These are phyloP conservation scores for Sterna hirundo DNA, from an alignment of 2,113 vertebrate species.

Conservation along the genomic window DNA sequence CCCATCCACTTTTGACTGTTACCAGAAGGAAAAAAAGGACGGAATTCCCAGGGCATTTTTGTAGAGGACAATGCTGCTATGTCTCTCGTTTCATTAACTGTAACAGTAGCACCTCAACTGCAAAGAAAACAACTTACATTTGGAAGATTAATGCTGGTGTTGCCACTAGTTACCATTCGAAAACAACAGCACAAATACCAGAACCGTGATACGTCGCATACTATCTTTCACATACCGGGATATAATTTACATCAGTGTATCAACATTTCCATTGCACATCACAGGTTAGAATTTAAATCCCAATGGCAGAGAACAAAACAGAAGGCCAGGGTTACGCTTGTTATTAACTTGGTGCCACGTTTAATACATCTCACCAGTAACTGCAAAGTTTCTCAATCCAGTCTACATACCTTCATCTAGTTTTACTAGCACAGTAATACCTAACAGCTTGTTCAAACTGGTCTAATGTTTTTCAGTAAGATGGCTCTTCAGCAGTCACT, in stretches of 20 bases:
- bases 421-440: background rate
- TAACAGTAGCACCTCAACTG: background rate
- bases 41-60: background rate
- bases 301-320: background rate
- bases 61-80: background rate
- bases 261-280: background rate
- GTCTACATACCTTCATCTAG: background rate
- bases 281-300: background rate
- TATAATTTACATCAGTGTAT: background rate
- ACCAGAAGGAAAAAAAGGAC: background rate
- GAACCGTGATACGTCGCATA: background rate
- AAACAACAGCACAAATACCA: background rate
- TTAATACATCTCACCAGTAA: background rate
- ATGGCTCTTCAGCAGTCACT: background rate
- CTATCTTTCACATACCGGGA: background rate
- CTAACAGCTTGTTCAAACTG: background rate
- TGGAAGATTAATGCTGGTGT: background rate
- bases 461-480: background rate
- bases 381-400: background rate
- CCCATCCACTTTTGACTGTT: background rate
- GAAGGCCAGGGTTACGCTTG: background rate
- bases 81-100: background rate
- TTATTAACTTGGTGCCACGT: background rate
- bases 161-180: background rate
- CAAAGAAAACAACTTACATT: background rate